Conservation (phyloP, 2,888 invertebrate genomes). For the Clanis bilineata region DNA sequence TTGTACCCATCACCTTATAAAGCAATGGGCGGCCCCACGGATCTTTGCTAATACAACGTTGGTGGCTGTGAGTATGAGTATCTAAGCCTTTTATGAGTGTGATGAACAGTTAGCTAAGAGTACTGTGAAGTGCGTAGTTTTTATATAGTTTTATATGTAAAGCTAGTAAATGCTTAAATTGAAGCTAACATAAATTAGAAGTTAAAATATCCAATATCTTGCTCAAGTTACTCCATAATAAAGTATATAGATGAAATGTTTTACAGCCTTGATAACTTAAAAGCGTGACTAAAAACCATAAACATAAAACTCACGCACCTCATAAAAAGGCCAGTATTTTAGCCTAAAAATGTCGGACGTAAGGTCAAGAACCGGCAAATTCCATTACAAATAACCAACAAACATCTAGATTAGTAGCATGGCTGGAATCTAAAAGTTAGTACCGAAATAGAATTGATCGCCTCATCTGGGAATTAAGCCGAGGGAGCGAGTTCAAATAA, state of each 20-base stretch:
- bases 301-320: background rate
- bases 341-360: background rate
- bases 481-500: slow-evolving; percentile 16
- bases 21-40: background rate
- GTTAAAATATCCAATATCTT: too few relatives aligned
- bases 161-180: too few relatives aligned
- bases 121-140: background rate
- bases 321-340: background rate
- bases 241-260: background rate
- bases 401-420: slow-evolving; percentile 15
- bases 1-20: slow-evolving; percentile 6
- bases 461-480: slow-evolving; percentile 16
- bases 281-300: background rate
- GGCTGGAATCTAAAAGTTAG: slow-evolving; percentile 17
- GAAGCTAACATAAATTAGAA: too few relatives aligned
- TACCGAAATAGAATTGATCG: slow-evolving; percentile 16
- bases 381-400: background rate
- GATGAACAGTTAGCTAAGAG: background rate
- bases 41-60: background rate
- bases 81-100: background rate
- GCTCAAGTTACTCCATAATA: background rate
- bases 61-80: background rate
- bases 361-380: slow-evolving; percentile 7
- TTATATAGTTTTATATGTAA: too few relatives aligned
- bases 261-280: background rate